Base-by-base conservation (phyloP, 2,797 vertebrate genomes). In the Spizella passerina region DNA sequence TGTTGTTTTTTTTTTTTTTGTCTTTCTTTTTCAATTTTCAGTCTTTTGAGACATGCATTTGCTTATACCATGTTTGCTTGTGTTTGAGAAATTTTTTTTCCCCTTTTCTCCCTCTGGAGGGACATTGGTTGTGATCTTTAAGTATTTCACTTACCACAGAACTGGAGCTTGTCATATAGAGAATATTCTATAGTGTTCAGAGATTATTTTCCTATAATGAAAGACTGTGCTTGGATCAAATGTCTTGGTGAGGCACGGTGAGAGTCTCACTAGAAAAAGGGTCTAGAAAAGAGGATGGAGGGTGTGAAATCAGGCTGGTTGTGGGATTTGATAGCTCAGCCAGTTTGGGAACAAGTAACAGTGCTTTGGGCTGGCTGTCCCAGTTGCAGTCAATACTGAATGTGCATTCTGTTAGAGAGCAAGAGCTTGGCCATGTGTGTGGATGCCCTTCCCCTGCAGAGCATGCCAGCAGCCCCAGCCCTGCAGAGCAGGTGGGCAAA, bases 1-100 rank as follows among this genome's bases (percentile, higher is more conserved):
- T 76, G 55, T n/a, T 82, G 15, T 38, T 0, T 14, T 60, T 32
- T 7, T 71, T 70, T 26, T 43, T 39, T 29, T 26, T n/a, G 44
- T 38, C 49, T 39, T 39, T 29, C 15, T 52, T 68, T 82, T 73
- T 83, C 50, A 21, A 26, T 65, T 96, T 72, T 75, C 63, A 94
- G 71, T 92, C 95, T 95, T 79, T 92, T 27, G 92, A 96, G 61
- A 93, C 66, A 84, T 90, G 32, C 46, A 50, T 96, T 96, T 93
- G 83, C 90, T 95, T 93, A 80, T 79, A 69, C 50, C 60, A 85
- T 57, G 61, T 96, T 96, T 93, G 91, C 80, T 94, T 92, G 90
- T 86, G 86, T 91, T 87, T 82, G 79, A 59, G 36, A 4, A 32
- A 9, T 47, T 44, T 80, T 39, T 41, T 29, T 14, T 3, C 55